Conservation (phyloP, 2,888 invertebrate genomes). For the Cheilosia pagana region DNA sequence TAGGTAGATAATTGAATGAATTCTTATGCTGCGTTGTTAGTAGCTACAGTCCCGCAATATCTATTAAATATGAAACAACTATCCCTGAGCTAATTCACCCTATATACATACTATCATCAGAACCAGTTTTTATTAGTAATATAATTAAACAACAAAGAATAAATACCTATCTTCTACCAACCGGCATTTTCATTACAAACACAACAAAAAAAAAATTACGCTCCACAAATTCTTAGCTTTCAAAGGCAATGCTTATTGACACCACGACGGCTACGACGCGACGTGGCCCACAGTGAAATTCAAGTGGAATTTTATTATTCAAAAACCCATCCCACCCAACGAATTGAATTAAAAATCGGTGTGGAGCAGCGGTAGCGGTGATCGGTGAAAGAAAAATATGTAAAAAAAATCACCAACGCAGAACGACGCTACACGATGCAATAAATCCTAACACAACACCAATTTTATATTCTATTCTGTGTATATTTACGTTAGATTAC, state of each 20-base stretch:
- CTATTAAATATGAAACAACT: no score
- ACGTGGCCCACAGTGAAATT: constrained; percentile 6
- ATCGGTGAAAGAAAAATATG: constrained; percentile 7
- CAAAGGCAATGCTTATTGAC: not conserved
- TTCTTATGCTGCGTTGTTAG: no score
- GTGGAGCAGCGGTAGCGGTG: no score
- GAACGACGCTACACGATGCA: constrained; percentile 10
- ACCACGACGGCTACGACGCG: not conserved
- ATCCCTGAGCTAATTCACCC: no score
- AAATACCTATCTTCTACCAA: not conserved
- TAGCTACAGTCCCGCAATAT: no score
- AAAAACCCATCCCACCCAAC: constrained; percentile 18
- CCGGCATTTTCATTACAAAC: constrained; percentile 1
- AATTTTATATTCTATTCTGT: not conserved
- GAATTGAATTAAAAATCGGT: constrained; percentile 29
- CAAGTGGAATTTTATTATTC: constrained; percentile 24
- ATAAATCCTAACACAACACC: constrained; percentile 29
- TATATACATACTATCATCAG: no score
- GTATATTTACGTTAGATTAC: constrained; percentile 46
- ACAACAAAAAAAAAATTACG: not conserved
- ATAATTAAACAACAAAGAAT: no score
- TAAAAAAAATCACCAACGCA: constrained; percentile 10
- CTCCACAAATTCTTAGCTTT: not conserved
- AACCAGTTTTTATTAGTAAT: no score
- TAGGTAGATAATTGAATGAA: no score